Percentiles rank a stretch among this genome's conserved stretches.
These are phyloP conservation scores for Leptarthrus brevirostris DNA, from an alignment of 2,888 invertebrate genomes.

Conservation along the genomic window DNA sequence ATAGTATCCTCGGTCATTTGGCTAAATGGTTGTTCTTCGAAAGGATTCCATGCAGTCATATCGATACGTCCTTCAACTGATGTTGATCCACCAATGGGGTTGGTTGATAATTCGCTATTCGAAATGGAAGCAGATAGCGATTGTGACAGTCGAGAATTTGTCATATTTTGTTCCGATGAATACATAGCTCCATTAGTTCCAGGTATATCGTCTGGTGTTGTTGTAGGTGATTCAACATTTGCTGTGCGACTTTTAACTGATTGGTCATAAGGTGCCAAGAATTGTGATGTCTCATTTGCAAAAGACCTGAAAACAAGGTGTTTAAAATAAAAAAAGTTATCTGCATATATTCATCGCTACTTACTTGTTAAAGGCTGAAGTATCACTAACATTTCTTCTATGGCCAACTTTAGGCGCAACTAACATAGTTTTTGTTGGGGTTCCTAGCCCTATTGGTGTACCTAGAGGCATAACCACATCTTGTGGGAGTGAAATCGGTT, in stretches of 20 bases:
- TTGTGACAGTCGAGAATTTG: constrained; percentile 52
- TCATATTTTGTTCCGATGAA: constrained; percentile 52
- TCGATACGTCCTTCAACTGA: constrained; percentile 67
- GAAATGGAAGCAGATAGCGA: constrained; percentile 62
- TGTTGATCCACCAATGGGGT: constrained; percentile 55
- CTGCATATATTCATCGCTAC: constrained; percentile 58
- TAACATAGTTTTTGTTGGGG: constrained; percentile 63
- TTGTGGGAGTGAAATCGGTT: constrained; percentile 54
- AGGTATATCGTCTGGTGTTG: constrained; percentile 24
- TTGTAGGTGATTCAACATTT: constrained; percentile 55
- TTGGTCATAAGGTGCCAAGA: constrained; percentile 78
- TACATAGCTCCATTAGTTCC: constrained; percentile 39
- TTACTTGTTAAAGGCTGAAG: constrained; percentile 84
- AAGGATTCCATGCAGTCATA: constrained; percentile 84
- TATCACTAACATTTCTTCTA: constrained; percentile 85
- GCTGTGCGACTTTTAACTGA: constrained; percentile 71
- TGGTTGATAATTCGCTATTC: constrained; percentile 62
- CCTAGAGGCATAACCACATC: constrained; percentile 55
- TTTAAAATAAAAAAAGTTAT: constrained; percentile 56
- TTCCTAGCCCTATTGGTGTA: constrained; percentile 54
- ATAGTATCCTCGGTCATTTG: constrained; percentile 83
- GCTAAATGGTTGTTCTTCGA: constrained; percentile 80
- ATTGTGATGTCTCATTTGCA: constrained; percentile 79
- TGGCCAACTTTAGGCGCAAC: constrained; percentile 70
- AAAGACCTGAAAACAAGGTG: constrained; percentile 71